Percentiles rank a stretch among this genome's conserved stretches.
Evolutionary conservation across 2,888 invertebrate species (phyloP).

Genomic region (Sipha maydis): DNA sequence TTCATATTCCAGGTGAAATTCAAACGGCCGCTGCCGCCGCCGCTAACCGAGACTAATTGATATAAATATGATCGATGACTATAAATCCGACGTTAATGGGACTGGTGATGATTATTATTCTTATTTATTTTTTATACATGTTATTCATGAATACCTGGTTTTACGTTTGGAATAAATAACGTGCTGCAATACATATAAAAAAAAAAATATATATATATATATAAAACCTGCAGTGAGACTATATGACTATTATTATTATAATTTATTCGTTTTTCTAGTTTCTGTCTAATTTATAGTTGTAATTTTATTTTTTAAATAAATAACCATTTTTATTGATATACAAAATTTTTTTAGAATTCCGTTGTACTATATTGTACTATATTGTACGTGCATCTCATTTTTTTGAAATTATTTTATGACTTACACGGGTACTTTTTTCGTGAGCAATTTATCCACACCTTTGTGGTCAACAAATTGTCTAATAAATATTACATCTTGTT

Average conservation of each 20-base stretch:
- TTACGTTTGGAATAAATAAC: no score
- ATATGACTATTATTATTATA: neutral
- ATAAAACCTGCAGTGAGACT: no score
- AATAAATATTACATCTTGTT: neutral
- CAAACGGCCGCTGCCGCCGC: neutral
- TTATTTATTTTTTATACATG: neutral
- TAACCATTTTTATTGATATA: neutral
- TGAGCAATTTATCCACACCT: neutral
- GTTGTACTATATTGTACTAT: neutral
- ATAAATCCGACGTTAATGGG: conserved; percentile 6
- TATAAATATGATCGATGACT: conserved; percentile 43
- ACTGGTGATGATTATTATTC: neutral
- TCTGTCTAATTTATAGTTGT: neutral
- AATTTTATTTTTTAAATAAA: neutral
- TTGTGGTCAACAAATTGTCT: neutral
- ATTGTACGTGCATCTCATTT: neutral
- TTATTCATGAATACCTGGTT: no score
- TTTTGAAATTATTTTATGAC: neutral
- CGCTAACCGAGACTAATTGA: conserved; percentile 19
- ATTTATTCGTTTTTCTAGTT: neutral
- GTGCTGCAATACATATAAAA: no score
- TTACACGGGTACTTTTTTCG: conserved; percentile 8
- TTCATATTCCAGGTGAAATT: neutral
- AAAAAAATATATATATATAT: no score
- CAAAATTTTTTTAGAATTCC: neutral